Evolutionary conservation across 2,113 vertebrate genomes (phyloP).

Genomic region (Tychaedon coryphoeus): DNA sequence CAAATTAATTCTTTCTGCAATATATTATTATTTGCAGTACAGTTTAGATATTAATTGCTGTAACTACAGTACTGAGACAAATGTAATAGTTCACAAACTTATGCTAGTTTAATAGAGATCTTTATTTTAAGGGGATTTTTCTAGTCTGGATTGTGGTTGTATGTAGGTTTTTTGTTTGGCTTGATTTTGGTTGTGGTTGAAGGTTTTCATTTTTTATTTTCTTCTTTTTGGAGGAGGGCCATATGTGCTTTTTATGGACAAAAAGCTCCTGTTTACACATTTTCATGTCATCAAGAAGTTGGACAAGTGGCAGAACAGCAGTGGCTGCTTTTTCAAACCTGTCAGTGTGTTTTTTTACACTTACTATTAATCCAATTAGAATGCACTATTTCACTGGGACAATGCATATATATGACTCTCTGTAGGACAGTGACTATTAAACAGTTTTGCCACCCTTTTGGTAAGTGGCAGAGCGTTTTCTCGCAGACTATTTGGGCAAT

Average conservation of each 20-base stretch:
- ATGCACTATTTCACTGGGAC: background rate
- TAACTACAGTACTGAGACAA: background rate
- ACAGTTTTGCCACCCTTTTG: background rate
- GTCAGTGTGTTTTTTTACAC: background rate
- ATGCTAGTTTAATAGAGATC: background rate
- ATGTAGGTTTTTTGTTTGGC: accelerated
- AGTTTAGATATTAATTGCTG: background rate
- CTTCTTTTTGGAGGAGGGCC: accelerated
- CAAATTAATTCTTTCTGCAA: background rate
- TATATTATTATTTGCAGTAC: background rate
- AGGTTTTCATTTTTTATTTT: background rate
- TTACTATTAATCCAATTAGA: background rate
- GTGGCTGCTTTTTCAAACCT: background rate
- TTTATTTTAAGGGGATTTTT: background rate
- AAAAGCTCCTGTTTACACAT: background rate
- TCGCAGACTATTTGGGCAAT: background rate
- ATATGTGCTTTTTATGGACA: background rate
- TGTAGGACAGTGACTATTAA: background rate
- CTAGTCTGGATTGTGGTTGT: background rate
- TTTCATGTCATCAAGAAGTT: background rate
- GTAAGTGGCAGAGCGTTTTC: background rate
- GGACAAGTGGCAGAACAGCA: background rate
- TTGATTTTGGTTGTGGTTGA: background rate
- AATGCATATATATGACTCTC: accelerated
- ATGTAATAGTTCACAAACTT: background rate